Base-by-base conservation (phyloP, 2,797 vertebrate genomes). In the Gallinago stenura region DNA sequence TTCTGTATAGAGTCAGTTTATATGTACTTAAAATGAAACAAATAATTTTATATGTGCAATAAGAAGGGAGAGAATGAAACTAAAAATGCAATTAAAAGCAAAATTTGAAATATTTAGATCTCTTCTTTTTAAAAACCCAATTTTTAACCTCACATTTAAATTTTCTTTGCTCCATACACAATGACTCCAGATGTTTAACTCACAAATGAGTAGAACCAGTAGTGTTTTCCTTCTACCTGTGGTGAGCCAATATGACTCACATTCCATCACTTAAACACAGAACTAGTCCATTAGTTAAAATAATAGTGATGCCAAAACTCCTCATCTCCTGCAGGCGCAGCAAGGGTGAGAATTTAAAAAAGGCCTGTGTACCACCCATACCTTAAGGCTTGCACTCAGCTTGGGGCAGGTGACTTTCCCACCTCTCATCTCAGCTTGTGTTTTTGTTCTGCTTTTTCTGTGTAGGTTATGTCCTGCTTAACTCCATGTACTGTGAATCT, bases 401-500 rank as follows among this genome's bases (percentile, higher is more conserved):
- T 76, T 28, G 48, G 16, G 81, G 62, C 83, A 96, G 93, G 71
- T 96, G 91, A 85, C 13, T 39, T 90, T 91, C 83, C 86, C 85
- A 69, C 15, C 58, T 91, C 84, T 80, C 90, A 90, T 93, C 86
- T 86, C 86, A 82, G 12, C 48, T 73, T 70, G 28, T 76, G 64
- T 25, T 91, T 94, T 77, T 51, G 18, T 65, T 91, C 76, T 86
- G n/a, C 9, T 77, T 66, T 88, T 83, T 28, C 43, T 73, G 61
- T 61, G 57, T 70, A 68, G 65, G n/a, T 21, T 28, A 15, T 86
- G 68, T 91, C 84, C 84, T 96, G 64, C 82, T 83, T 94, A 81
- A 56, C 83, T 87, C 19, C 14, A 87, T 93, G 83, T 83, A 91
- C 88, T 92, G 60, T 84, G 93, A 92, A 92, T 93, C 85, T 95